phyloP scores from a whole-genome alignment of 2,888 invertebrate species.

The Chirona hameri region DNA sequence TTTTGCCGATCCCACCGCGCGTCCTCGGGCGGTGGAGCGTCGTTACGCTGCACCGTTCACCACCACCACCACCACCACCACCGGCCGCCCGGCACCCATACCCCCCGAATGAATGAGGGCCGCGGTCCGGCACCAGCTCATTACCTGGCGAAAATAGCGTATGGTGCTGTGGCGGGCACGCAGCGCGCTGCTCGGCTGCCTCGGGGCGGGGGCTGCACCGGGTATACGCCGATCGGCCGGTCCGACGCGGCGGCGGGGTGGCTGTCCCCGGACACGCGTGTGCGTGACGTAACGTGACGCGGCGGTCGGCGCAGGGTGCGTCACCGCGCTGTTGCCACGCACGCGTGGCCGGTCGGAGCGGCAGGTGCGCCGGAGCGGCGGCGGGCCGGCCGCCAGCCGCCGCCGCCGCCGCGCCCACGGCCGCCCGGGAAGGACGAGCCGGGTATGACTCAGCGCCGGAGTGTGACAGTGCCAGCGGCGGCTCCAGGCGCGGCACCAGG shows the following conservation, averaged over 20 bases:
- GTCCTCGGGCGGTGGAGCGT: too few relatives aligned
- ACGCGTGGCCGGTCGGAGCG: not conserved
- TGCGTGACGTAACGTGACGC: not conserved
- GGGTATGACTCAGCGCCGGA: constrained; percentile 1
- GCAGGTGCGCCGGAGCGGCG: not conserved
- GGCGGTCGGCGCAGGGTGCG: not conserved
- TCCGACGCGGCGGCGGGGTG: not conserved
- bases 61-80: too few relatives aligned
- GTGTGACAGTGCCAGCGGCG: constrained; percentile 13
- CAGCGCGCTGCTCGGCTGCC: too few relatives aligned
- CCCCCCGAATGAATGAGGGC: not conserved
- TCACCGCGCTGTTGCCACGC: constrained; percentile 4
- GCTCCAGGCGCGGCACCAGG: not conserved
- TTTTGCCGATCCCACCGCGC: not conserved
- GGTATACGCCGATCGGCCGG: too few relatives aligned
- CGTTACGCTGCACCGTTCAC: too few relatives aligned
- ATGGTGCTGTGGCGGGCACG: too few relatives aligned
- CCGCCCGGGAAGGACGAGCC: constrained; percentile 4
- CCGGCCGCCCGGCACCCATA: not conserved
- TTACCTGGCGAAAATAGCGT: too few relatives aligned
- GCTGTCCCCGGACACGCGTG: not conserved
- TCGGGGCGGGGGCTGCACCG: too few relatives aligned
- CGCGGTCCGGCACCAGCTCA: too few relatives aligned
- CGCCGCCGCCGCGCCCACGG: not conserved
- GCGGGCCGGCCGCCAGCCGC: not conserved